Conservation (phyloP, 2,797 vertebrate genomes). For the Vireo griseus region DNA sequence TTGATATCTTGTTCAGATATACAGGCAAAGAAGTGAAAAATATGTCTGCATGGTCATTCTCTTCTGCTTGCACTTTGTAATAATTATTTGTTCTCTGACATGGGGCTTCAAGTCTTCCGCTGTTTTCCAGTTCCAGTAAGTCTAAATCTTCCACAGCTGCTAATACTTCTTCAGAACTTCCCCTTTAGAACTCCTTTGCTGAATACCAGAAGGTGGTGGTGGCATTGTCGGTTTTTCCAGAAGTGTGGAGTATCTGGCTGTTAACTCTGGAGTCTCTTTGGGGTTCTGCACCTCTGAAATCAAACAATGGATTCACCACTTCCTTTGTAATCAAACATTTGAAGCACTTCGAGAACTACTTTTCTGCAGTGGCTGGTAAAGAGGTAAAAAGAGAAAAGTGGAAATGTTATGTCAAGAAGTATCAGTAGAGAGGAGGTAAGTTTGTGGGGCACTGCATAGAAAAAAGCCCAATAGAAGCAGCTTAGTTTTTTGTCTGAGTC, state of each 20-base stretch:
- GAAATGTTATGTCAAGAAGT: not conserved
- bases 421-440: not conserved
- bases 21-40: not conserved
- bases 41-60: not conserved
- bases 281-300: not conserved
- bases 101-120: not conserved
- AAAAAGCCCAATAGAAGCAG: not conserved
- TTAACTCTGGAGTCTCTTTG: not conserved
- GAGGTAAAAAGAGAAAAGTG: not conserved
- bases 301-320: not conserved
- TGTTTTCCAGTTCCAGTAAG: not conserved
- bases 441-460: rapidly evolving
- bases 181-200: not conserved
- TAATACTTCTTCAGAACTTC: not conserved
- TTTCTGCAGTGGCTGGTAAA: not conserved
- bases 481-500: not conserved
- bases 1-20: not conserved
- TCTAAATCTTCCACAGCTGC: not conserved
- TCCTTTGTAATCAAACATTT: not conserved
- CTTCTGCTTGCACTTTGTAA: not conserved
- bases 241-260: not conserved
- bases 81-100: not conserved
- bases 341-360: not conserved
- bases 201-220: not conserved
- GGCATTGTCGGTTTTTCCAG: not conserved